These are phyloP conservation scores for Hydropotes inermis DNA, from an alignment of 2,113 vertebrate species.

Conservation along the genomic window DNA sequence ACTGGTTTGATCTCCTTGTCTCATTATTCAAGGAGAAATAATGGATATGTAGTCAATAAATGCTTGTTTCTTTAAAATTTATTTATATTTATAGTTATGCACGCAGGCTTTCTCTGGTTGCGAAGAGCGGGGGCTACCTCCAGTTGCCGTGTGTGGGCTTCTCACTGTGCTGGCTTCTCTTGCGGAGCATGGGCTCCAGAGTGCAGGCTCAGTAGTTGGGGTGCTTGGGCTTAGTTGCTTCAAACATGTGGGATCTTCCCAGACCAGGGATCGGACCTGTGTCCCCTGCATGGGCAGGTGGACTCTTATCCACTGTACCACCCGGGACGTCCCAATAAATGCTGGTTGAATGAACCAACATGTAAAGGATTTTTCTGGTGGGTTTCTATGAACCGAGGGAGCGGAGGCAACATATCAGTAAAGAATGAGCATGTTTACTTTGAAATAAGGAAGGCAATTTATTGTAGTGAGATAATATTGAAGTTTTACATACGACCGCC, in stretches of 20 bases:
- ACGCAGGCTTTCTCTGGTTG: neutral
- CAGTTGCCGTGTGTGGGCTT: neutral
- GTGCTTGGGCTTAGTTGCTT: neutral
- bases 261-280: neutral
- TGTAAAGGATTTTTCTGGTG: neutral
- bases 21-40: neutral
- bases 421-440: neutral
- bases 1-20: neutral
- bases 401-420: neutral
- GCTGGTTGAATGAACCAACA: neutral
- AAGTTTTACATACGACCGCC: neutral
- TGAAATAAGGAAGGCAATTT: slow-evolving; percentile 80
- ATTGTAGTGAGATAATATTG: slow-evolving; percentile 87
- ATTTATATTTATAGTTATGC: fast-evolving
- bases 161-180: fast-evolving
- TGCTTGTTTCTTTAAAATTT: neutral
- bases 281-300: neutral
- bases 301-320: neutral
- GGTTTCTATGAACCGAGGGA: neutral
- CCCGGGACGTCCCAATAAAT: neutral
- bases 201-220: neutral
- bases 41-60: neutral
- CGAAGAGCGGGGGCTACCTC: fast-evolving
- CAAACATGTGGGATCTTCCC: neutral
- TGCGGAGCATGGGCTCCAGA: neutral